Conservation (phyloP, 2,888 invertebrate species). For the Hetaerina titia region DNA sequence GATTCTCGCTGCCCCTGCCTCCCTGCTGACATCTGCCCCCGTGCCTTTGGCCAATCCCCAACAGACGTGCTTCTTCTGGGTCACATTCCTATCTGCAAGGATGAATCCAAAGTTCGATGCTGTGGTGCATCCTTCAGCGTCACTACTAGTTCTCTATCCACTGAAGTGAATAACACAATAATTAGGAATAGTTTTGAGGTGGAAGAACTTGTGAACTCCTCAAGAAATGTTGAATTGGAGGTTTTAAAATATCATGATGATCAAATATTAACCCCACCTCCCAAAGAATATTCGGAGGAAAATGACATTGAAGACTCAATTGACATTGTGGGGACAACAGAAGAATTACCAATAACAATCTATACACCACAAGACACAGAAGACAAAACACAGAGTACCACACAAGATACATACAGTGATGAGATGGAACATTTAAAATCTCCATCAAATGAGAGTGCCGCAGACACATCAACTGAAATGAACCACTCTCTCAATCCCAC, state of each 20-base stretch:
- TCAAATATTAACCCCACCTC: not conserved
- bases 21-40: slow-evolving; percentile 64
- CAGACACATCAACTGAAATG: not conserved
- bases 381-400: not conserved
- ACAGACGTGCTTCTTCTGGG: slow-evolving; percentile 68
- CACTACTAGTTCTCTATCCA: not conserved
- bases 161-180: not conserved
- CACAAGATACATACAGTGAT: no score
- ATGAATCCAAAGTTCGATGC: slow-evolving; percentile 68
- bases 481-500: not conserved
- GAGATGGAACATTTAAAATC: no score
- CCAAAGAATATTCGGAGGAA: not conserved
- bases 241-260: not conserved
- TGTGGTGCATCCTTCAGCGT: slow-evolving; percentile 69
- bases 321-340: not conserved
- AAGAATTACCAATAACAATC: not conserved
- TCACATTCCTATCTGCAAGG: slow-evolving; percentile 69
- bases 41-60: slow-evolving; percentile 64
- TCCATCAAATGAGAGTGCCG: not conserved
- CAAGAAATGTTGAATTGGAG: not conserved
- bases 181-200: no score
- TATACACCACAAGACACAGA: not conserved
- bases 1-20: slow-evolving; percentile 69
- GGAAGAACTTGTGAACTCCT: not conserved
- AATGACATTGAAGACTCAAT: not conserved